Evolutionary conservation across 1,140 invertebrate species (phyloP), one percentile per base, ranked within the genome.

Genomic region (Papilio aristodemus): DNA sequence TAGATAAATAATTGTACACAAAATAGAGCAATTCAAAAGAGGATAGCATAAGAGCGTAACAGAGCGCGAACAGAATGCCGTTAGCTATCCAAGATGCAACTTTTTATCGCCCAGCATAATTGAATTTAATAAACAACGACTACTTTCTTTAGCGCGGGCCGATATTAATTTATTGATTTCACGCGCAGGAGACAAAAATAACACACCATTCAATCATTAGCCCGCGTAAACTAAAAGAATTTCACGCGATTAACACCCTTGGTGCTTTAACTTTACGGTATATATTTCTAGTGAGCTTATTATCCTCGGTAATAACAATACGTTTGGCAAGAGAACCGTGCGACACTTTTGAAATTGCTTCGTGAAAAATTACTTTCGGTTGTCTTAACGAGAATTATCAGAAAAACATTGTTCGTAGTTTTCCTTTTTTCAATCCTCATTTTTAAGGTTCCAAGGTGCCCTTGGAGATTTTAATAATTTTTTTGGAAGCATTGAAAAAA

Each of bases 271-370:
- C 19, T 7, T 64, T 70, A 73, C 63, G 69, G 66, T 50, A 8
- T 27, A 60, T 68, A 70, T 72, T 68, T 60, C 68, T 13, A 37
- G 9, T 17, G 8, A 11, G 46, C 54, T 22, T 38, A n/a, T 50
- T 37, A 58, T 38, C 32, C 17, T 38, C 37, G 37, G 68, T 79
- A 81, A 82, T 78, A 71, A 78, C 73, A 72, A 75, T 76, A 69
- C 73, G 71, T 80, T 72, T 79, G 69, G 68, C 62, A 27, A 70
- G 72, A 71, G 74, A 58, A 74, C 67, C 74, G 74, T 81, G 79
- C 78, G 81, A 83, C 81, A 81, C 76, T 80, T 84, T 80, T 77
- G 70, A 81, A 81, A 84, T 81, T 81, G 76, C 79, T 60, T 70
- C 64, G 60, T 77, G 79, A 80, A 77, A 77, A 81, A 83, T 83